Evolutionary conservation across 2,113 vertebrate genomes (phyloP).

Genomic region (Menidia beryllina): DNA sequence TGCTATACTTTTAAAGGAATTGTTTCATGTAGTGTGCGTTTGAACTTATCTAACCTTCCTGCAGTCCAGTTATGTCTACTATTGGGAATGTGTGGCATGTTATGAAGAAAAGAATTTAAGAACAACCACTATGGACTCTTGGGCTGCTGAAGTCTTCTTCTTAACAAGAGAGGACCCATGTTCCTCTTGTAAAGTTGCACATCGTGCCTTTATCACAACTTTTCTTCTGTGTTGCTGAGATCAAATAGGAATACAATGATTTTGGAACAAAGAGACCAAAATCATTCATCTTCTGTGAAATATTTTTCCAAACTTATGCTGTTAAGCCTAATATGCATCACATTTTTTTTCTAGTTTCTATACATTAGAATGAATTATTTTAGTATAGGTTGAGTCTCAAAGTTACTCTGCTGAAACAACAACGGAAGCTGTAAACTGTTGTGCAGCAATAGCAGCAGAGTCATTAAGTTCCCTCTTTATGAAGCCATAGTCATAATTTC

Average conservation of each 20-base stretch:
- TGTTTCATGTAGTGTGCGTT: too few relatives aligned
- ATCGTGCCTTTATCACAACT: too few relatives aligned
- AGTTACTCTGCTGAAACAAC: slow-evolving; percentile 6
- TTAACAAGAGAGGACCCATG: not conserved
- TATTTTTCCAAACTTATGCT: too few relatives aligned
- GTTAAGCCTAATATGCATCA: too few relatives aligned
- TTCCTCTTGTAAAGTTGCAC: not conserved
- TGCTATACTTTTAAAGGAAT: too few relatives aligned
- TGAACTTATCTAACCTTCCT: too few relatives aligned
- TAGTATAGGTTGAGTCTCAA: not conserved
- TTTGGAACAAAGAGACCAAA: not conserved
- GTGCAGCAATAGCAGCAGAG: not conserved
- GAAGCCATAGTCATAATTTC: not conserved
- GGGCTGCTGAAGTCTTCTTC: not conserved
- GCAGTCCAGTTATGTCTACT: too few relatives aligned
- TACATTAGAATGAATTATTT: too few relatives aligned
- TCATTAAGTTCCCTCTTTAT: slow-evolving; percentile 6
- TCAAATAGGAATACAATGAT: not conserved
- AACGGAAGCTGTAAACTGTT: not conserved
- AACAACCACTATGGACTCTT: not conserved
- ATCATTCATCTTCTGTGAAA: not conserved
- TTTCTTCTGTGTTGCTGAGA: too few relatives aligned
- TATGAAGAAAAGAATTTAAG: not conserved
- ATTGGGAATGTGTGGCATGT: too few relatives aligned
- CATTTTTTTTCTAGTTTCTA: too few relatives aligned